A percentile compares a stretch with the other conserved stretches of the same genome.
Conservation (phyloP, 1,140 invertebrate genomes). For the Campodea augens region DNA sequence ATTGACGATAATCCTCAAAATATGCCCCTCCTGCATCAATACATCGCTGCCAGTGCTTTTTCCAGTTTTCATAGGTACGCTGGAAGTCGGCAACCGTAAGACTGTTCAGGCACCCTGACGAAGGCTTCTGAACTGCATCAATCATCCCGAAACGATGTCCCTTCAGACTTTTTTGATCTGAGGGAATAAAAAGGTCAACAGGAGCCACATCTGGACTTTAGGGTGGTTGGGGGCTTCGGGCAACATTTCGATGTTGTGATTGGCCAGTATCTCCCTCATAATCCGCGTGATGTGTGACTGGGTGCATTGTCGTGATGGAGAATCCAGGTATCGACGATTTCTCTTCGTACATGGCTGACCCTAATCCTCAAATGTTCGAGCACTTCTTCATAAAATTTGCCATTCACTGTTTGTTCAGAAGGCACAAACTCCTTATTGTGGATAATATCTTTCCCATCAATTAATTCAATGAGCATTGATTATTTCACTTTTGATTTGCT, state of each 20-base stretch:
- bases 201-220: conserved; percentile 9
- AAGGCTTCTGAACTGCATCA: no score
- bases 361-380: conserved; percentile 5
- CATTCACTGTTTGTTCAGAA: no score
- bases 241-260: conserved; percentile 3
- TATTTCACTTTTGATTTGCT: no score
- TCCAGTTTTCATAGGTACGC: not conserved
- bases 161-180: conserved; percentile 2
- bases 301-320: conserved; percentile 8
- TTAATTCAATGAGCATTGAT: conserved; percentile 5
- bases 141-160: no score
- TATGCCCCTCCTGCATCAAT: no score
- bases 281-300: conserved; percentile 5
- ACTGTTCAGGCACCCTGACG: no score
- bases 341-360: not conserved
- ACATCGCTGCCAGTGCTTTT: no score
- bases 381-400: conserved; percentile 2
- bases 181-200: conserved; percentile 2
- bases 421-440: conserved; percentile 5
- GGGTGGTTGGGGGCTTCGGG: conserved; percentile 5
- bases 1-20: no score
- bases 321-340: conserved; percentile 8
- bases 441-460: conserved; percentile 3
- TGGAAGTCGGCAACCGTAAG: not conserved
- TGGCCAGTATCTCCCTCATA: conserved; percentile 1